Conservation (phyloP, 2,797 vertebrate genomes). For the Orestias chungarensis region DNA sequence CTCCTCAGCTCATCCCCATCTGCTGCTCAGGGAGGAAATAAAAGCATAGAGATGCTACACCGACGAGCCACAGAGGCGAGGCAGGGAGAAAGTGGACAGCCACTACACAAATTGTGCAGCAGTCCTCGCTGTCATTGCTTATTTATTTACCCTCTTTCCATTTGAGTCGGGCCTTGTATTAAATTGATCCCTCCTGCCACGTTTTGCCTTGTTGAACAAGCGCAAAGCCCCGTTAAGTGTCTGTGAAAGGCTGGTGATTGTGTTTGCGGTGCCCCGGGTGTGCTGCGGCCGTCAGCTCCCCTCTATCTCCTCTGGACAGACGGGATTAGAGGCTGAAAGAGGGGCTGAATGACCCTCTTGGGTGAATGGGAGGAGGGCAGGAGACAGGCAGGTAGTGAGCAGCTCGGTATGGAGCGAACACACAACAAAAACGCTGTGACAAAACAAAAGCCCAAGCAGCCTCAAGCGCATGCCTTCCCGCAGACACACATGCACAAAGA, state of each 20-base stretch:
- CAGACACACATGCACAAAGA: constrained; percentile 19
- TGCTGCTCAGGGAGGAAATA: constrained; percentile 48
- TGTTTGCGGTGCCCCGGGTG: constrained; percentile 71
- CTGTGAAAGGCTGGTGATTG: constrained; percentile 77
- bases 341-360: constrained; percentile 75
- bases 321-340: constrained; percentile 77
- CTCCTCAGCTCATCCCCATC: constrained; percentile 45
- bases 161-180: constrained; percentile 72
- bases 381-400: constrained; percentile 59
- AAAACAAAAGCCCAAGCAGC: constrained; percentile 37
- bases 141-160: constrained; percentile 78
- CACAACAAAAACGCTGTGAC: constrained; percentile 34
- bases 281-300: constrained; percentile 59
- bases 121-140: constrained; percentile 72
- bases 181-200: constrained; percentile 76
- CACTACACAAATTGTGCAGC: constrained; percentile 65
- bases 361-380: constrained; percentile 47
- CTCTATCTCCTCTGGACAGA: constrained; percentile 80
- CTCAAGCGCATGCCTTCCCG: constrained; percentile 33
- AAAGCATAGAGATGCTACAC: constrained; percentile 47
- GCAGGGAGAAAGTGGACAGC: constrained; percentile 59
- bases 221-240: constrained; percentile 77
- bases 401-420: constrained; percentile 49
- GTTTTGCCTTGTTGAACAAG: constrained; percentile 80
- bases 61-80: constrained; percentile 32